These are phyloP conservation scores for Serrognathus titanus DNA, from an alignment of 2,888 invertebrate genomes.

Conservation along the genomic window DNA sequence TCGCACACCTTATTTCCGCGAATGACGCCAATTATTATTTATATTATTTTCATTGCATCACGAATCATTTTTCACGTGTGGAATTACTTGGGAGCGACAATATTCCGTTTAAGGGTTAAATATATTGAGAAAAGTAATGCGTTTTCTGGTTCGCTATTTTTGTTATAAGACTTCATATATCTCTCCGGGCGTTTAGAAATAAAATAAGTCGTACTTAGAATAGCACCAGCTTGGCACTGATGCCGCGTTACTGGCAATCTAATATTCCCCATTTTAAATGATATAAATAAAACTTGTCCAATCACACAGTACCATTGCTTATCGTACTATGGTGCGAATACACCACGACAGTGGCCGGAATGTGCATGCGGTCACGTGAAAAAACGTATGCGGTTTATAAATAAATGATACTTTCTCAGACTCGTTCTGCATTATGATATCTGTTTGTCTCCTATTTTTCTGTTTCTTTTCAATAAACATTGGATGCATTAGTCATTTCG, in stretches of 20 bases:
- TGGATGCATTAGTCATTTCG: too few relatives aligned
- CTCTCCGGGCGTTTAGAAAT: conserved; percentile 31
- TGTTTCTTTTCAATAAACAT: too few relatives aligned
- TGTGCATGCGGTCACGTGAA: too few relatives aligned
- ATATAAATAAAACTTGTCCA: conserved; percentile 9
- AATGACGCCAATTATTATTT: conserved; percentile 3
- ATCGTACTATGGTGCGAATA: background rate
- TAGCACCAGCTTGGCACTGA: conserved; percentile 35
- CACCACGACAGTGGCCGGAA: too few relatives aligned
- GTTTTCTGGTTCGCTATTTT: conserved; percentile 25
- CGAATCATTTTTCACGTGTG: background rate
- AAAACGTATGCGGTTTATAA: too few relatives aligned
- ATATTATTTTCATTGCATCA: background rate
- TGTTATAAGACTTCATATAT: conserved; percentile 20
- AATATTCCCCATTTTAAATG: conserved; percentile 16
- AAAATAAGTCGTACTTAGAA: conserved; percentile 37
- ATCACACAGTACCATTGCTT: background rate
- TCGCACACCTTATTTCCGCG: conserved; percentile 1
- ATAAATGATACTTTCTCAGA: too few relatives aligned
- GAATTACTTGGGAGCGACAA: too few relatives aligned
- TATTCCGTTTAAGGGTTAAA: background rate
- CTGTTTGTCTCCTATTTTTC: too few relatives aligned
- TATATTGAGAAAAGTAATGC: background rate
- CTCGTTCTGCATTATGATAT: too few relatives aligned
- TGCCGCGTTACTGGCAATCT: conserved; percentile 14